Evolutionary conservation across 1,140 invertebrate species (phyloP).

Genomic region (Piezodorus guildinii): DNA sequence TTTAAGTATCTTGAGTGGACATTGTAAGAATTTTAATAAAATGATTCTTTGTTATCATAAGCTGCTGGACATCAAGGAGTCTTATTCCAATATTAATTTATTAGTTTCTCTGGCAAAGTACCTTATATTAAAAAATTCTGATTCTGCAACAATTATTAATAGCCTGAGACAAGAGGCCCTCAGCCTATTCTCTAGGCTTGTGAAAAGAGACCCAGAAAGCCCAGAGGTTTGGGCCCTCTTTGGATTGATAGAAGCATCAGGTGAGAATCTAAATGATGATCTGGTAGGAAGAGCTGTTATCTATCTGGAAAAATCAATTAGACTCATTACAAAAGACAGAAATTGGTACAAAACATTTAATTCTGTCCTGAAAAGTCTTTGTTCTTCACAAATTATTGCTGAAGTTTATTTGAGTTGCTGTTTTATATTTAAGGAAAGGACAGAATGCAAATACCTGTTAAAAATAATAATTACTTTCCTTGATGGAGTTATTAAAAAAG

Average conservation of each 20-base stretch:
- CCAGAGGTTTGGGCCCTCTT: not conserved
- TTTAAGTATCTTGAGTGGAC: slow-evolving; percentile 7
- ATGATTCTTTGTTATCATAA: not conserved
- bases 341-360: not conserved
- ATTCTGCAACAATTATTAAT: not conserved
- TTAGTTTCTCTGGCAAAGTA: not conserved
- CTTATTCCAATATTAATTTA: slow-evolving; percentile 11
- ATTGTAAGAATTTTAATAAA: slow-evolving; percentile 14
- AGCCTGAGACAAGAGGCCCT: not conserved
- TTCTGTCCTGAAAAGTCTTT: not conserved
- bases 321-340: not conserved
- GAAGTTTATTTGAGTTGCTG: not conserved
- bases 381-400: not conserved
- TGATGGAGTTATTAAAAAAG: not conserved
- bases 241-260: not conserved
- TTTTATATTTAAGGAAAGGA: not conserved
- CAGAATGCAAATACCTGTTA: not conserved
- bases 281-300: not conserved
- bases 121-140: not conserved
- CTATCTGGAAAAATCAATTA: not conserved
- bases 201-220: not conserved
- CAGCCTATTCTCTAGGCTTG: not conserved
- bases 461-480: not conserved
- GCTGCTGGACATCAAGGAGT: not conserved
- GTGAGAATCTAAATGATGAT: not conserved